A percentile compares a stretch with the other conserved stretches of the same genome.
Conservation (phyloP, 1,140 invertebrate species). For the Idris sp. region DNA sequence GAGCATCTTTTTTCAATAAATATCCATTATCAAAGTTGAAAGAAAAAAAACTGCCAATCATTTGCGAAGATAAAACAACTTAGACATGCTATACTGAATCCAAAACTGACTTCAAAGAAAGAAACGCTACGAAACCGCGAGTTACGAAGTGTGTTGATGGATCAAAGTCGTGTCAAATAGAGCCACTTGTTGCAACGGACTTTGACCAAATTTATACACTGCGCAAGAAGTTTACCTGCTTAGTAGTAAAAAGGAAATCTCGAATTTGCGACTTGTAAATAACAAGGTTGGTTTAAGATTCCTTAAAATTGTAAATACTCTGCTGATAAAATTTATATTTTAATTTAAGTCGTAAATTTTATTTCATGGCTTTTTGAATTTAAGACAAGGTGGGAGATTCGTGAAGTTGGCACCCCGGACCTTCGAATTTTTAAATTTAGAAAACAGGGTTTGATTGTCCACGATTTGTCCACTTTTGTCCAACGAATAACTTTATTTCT, state of each 20-base stretch:
- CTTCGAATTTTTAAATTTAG: too few relatives aligned
- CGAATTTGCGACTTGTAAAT: conserved; percentile 47
- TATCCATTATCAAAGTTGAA: conserved; percentile 34
- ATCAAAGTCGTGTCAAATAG: conserved; percentile 58
- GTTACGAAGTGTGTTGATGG: conserved; percentile 58
- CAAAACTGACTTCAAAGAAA: conserved; percentile 60
- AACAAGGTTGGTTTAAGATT: too few relatives aligned
- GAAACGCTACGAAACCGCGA: conserved; percentile 38
- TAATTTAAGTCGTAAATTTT: too few relatives aligned
- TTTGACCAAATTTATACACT: conserved; percentile 61
- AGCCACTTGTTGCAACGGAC: conserved; percentile 40
- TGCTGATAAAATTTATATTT: too few relatives aligned
- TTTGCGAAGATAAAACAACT: conserved; percentile 45
- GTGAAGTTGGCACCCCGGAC: too few relatives aligned
- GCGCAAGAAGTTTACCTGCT: conserved; percentile 55
- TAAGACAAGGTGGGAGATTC: too few relatives aligned
- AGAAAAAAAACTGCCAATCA: conserved; percentile 49
- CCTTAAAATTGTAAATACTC: too few relatives aligned
- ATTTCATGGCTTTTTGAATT: too few relatives aligned
- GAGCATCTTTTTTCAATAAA: conserved; percentile 32
- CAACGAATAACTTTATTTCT: too few relatives aligned
- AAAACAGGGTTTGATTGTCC: too few relatives aligned
- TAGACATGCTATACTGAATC: conserved; percentile 54
- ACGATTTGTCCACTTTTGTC: too few relatives aligned
- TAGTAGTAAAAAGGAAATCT: conserved; percentile 54